A percentile compares a stretch with the other conserved stretches of the same genome.
phyloP scores from a whole-genome alignment of 2,797 vertebrate genomes.

The Tympanoctomys barrerae region DNA sequence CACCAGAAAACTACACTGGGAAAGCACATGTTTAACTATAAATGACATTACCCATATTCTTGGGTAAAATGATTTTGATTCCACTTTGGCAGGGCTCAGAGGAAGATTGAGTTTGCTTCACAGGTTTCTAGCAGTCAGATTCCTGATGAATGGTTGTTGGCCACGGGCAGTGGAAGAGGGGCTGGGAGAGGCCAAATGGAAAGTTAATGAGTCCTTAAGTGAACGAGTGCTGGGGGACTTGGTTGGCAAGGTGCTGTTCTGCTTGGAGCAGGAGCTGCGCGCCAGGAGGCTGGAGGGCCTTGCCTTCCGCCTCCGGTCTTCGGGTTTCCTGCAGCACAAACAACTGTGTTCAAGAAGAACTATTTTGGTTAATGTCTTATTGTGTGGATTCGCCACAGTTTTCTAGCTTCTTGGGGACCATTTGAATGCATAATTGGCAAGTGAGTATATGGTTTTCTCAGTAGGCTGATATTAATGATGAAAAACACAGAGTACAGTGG shows the following conservation, averaged over 20 bases:
- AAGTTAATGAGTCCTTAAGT: conserved; percentile 48
- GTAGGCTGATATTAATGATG: neutral
- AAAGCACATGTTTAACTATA: conserved; percentile 15
- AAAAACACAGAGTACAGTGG: neutral
- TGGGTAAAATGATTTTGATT: conserved; percentile 50
- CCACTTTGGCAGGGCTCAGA: neutral
- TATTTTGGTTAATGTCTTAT: neutral
- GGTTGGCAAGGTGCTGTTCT: neutral
- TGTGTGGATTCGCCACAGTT: neutral
- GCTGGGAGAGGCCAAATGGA: conserved; percentile 51
- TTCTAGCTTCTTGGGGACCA: neutral
- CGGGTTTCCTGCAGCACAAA: neutral
- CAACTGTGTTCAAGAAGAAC: neutral
- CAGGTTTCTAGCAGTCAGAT: neutral
- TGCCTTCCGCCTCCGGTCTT: neutral
- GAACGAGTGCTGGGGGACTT: neutral
- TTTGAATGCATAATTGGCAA: neutral
- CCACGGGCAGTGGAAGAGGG: conserved; percentile 38
- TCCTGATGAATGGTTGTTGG: conserved; percentile 57
- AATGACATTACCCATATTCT: conserved; percentile 1
- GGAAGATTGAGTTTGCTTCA: neutral
- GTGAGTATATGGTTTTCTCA: neutral
- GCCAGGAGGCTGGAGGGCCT: neutral
- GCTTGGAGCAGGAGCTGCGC: neutral
- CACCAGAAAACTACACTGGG: neutral